Base-by-base conservation (phyloP, 2,888 invertebrate species). In the Fissipunctia ypsillon region DNA sequence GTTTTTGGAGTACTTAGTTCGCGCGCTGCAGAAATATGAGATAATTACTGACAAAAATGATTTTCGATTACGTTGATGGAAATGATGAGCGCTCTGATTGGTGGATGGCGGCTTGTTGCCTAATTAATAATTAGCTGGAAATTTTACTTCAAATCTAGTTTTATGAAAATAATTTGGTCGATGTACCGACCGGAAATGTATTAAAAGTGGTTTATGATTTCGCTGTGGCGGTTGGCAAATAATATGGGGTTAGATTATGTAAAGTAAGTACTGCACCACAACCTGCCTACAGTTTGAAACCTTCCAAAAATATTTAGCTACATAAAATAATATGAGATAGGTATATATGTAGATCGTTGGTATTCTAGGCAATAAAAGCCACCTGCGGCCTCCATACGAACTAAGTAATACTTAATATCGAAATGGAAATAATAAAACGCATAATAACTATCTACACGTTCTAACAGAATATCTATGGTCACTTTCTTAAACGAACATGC, bases 1-100 rank as follows among this genome's bases (percentile, higher is more conserved):
- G 94, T 93, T 95, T 94, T 94, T 91, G 94, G 92, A 90, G 94
- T 94, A 95, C 94, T 94, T 94, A 94, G 93, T 90, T 86, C 80
- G 88, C 84, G 84, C 85, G 88, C 88, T 89, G 92, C 91, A 93
- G 93, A 93, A 93, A 94, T 93, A 94, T 92, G 91, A 91, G 93
- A 94, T 95, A 94, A 95, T 95, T 94, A 94, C 90, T 86, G 90
- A 78, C 93, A 92, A 93, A 95, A 95, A 94, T 93, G 88, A 93
- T 94, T 93, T 93, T 90, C 92, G 89, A 93, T 94, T 90, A 92
- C 88, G 88, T 85, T 89, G 89, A 89, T 92, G 89, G 87, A 85
- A 91, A 91, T 92, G 91, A 91, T 89, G 88, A 87, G 90, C 78
- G 68, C 87, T 87, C 86, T 88, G 78, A 87, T 84, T 80, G 80